phyloP scores from a whole-genome alignment of 2,113 vertebrate species.

The Elephantulus edwardii region DNA sequence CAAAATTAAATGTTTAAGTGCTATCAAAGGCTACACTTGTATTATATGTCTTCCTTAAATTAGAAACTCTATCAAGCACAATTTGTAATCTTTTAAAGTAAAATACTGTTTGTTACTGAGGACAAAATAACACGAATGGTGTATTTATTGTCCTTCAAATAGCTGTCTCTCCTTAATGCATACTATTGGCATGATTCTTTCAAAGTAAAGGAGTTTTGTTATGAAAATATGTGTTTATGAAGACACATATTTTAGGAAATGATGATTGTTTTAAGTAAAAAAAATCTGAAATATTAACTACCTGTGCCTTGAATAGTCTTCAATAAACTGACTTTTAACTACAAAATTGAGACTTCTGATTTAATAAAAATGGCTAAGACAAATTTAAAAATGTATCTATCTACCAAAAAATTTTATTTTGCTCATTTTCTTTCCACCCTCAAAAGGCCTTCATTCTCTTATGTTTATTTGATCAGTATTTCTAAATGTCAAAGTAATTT shows the following conservation, averaged over 20 bases:
- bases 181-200: conserved; percentile 4
- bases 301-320: not conserved
- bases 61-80: not conserved
- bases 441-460: not conserved
- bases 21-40: not conserved
- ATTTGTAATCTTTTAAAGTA: conserved; percentile 2
- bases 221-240: not conserved
- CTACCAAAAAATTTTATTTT: not conserved
- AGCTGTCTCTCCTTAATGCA: not conserved
- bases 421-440: not conserved
- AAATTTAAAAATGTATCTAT: not conserved
- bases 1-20: conserved; percentile 39
- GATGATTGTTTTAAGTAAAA: conserved; percentile 35
- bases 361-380: not conserved
- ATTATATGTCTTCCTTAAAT: not conserved
- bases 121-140: not conserved
- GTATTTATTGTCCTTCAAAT: conserved; percentile 19
- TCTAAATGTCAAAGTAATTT: conserved; percentile 9
- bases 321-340: not conserved
- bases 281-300: not conserved
- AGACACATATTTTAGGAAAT: not conserved
- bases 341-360: conserved; percentile 2
- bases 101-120: conserved; percentile 5
- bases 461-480: not conserved
- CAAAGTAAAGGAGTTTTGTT: conserved; percentile 11